These are phyloP conservation scores for Rhopalosiphum padi DNA, from an alignment of 1,140 invertebrate species.

Conservation along the genomic window DNA sequence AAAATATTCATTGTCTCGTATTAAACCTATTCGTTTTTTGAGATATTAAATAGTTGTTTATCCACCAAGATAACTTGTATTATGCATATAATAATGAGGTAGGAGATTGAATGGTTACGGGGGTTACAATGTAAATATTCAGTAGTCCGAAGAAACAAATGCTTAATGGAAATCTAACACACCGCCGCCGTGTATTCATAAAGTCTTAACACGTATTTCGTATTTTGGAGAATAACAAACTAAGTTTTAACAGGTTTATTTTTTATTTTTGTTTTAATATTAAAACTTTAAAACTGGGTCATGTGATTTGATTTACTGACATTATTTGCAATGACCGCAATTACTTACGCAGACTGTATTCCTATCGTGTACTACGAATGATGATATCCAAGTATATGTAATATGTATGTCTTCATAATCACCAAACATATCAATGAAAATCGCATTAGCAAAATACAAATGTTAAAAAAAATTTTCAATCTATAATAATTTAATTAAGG, in stretches of 20 bases:
- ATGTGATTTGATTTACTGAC: background rate
- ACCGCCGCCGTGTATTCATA: background rate
- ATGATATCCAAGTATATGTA: background rate
- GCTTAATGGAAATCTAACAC: background rate
- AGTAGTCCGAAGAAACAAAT: background rate
- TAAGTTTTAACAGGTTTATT: background rate
- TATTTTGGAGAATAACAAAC: background rate
- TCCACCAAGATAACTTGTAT: background rate
- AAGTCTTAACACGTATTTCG: background rate
- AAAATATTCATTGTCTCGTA: background rate
- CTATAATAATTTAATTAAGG: background rate
- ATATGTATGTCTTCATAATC: background rate
- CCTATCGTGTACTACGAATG: background rate
- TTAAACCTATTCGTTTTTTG: background rate
- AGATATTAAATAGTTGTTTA: background rate
- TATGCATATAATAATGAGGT: background rate
- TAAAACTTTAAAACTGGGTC: background rate
- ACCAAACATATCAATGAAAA: background rate
- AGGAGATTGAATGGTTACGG: background rate
- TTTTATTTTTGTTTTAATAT: background rate
- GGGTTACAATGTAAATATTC: background rate
- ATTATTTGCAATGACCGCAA: background rate
- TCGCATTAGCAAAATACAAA: background rate
- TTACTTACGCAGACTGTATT: background rate
- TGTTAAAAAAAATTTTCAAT: background rate